These are phyloP conservation scores for Petrophora chlorosata DNA, from an alignment of 2,888 invertebrate genomes.

Conservation along the genomic window DNA sequence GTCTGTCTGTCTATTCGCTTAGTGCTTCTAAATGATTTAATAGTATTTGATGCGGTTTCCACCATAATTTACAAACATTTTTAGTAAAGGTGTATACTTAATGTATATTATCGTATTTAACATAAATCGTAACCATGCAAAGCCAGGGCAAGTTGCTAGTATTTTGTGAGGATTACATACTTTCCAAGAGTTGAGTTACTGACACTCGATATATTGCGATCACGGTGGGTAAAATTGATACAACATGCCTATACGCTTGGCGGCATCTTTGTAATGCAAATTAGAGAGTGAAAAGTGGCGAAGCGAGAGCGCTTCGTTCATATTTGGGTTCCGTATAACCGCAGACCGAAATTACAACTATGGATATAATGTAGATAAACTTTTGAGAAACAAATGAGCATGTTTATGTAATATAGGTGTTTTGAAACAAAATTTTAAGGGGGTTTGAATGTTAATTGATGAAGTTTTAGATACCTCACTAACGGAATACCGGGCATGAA, in stretches of 20 bases:
- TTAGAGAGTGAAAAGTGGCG: constrained; percentile 35
- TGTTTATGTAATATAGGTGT: background rate
- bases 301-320: constrained; percentile 28
- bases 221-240: constrained; percentile 23
- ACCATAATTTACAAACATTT: no score
- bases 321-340: constrained; percentile 25
- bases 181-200: constrained; percentile 7
- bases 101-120: no score
- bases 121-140: no score
- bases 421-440: background rate
- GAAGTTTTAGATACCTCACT: no score
- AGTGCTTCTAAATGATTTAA: no score
- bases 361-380: constrained; percentile 13
- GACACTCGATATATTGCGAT: background rate
- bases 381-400: constrained; percentile 4
- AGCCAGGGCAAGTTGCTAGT: no score
- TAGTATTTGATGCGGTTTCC: no score
- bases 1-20: no score
- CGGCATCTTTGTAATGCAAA: constrained; percentile 35
- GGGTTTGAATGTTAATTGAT: background rate
- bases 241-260: constrained; percentile 33
- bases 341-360: constrained; percentile 23
- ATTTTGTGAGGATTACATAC: background rate
- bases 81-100: no score
- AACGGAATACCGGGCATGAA: no score